Evolutionary conservation across 2,888 invertebrate genomes (phyloP).

Genomic region (Tuta absoluta): DNA sequence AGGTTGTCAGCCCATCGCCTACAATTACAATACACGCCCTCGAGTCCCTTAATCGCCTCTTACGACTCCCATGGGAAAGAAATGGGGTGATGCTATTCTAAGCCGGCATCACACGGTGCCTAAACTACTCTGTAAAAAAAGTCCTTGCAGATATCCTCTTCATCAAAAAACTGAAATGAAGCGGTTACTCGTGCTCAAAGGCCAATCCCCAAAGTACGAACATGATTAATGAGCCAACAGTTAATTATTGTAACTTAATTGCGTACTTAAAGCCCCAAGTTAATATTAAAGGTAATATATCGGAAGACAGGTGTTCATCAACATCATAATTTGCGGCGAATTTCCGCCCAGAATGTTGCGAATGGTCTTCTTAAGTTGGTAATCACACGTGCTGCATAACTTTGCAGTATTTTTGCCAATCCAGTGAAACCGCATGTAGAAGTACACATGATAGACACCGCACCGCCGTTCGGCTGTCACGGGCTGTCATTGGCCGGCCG

Average conservation of each 20-base stretch:
- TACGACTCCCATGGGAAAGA: too few relatives aligned
- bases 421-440: too few relatives aligned
- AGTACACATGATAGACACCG: too few relatives aligned
- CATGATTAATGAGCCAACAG: conserved; percentile 28
- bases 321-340: conserved; percentile 25
- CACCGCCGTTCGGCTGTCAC: too few relatives aligned
- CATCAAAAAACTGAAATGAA: conserved; percentile 16
- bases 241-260: conserved; percentile 32
- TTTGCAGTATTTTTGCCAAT: too few relatives aligned
- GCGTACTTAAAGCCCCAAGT: conserved; percentile 27
- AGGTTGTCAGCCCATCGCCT: too few relatives aligned
- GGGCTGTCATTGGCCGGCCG: too few relatives aligned
- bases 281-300: conserved; percentile 21
- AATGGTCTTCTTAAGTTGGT: not conserved
- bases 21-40: not conserved
- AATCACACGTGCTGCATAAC: not conserved
- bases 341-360: conserved; percentile 18
- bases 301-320: conserved; percentile 26
- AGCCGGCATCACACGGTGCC: not conserved
- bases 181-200: conserved; percentile 29
- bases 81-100: too few relatives aligned
- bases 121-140: too few relatives aligned
- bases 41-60: too few relatives aligned
- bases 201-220: conserved; percentile 16
- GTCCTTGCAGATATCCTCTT: not conserved